phyloP scores from a whole-genome alignment of 1,140 invertebrate genomes.

The Drosophila setifemur region DNA sequence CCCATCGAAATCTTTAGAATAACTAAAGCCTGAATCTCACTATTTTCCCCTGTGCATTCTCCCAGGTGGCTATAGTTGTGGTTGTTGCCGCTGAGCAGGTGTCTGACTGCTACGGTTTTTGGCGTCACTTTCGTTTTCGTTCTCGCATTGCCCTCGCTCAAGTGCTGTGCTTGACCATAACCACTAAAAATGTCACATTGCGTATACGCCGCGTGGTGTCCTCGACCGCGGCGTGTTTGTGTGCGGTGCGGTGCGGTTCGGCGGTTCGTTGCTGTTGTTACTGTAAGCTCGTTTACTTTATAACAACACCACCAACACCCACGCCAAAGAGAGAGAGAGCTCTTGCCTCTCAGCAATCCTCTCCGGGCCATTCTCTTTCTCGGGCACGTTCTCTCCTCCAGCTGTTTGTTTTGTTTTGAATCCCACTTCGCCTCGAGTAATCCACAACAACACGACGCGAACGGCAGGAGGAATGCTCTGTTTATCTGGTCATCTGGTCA shows the following conservation, averaged over 20 bases:
- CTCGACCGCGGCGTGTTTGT: slow-evolving; percentile 48
- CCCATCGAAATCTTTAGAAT: no score
- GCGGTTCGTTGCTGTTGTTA: slow-evolving; percentile 17
- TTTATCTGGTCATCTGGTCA: slow-evolving; percentile 46
- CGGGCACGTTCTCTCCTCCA: slow-evolving; percentile 27
- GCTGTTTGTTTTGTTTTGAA: slow-evolving; percentile 79
- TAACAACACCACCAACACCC: slow-evolving; percentile 43
- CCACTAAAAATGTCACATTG: slow-evolving; percentile 79
- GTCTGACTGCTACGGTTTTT: slow-evolving; percentile 52
- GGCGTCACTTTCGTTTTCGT: slow-evolving; percentile 63
- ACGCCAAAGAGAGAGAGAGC: slow-evolving; percentile 28
- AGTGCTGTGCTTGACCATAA: slow-evolving; percentile 78
- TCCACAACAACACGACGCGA: slow-evolving; percentile 3
- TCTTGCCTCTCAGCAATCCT: not conserved
- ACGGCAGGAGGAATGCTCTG: slow-evolving; percentile 4
- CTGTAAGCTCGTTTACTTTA: slow-evolving; percentile 54
- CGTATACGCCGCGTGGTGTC: slow-evolving; percentile 77
- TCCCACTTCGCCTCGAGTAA: slow-evolving; percentile 41
- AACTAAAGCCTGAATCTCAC: no score
- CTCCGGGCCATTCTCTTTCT: slow-evolving; percentile 1
- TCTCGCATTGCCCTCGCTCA: slow-evolving; percentile 62
- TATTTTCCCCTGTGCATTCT: not conserved
- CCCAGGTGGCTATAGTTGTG: slow-evolving; percentile 4
- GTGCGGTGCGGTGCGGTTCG: no score
- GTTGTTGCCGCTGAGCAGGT: slow-evolving; percentile 40